Evolutionary conservation across 1,140 invertebrate genomes (phyloP).

Genomic region (Saccostrea cuccullata): DNA sequence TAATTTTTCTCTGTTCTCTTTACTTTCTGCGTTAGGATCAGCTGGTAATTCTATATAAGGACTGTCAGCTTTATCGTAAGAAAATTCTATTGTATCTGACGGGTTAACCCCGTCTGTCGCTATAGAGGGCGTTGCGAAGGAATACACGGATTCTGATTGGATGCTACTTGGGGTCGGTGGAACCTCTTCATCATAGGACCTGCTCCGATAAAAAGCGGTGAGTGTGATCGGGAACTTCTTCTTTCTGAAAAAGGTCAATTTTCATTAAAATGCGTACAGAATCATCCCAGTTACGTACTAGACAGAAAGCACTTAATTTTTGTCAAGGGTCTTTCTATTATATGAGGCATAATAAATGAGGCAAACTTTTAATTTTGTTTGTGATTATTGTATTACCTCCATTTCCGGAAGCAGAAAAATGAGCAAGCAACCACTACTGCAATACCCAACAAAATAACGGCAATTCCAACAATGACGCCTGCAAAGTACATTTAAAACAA

Average conservation of each 20-base stretch:
- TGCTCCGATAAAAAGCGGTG: neutral
- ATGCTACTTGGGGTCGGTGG: neutral
- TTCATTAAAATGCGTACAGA: too few relatives aligned
- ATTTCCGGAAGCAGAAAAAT: constrained; percentile 20
- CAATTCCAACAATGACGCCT: neutral
- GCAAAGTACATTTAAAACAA: neutral
- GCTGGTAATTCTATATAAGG: neutral
- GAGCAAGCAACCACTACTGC: neutral
- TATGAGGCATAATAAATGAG: too few relatives aligned
- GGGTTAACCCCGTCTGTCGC: neutral
- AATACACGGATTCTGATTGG: neutral
- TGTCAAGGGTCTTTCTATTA: too few relatives aligned
- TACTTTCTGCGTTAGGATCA: neutral
- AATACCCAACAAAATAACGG: neutral
- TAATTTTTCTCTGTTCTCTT: neutral
- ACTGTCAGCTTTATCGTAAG: neutral
- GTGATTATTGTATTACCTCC: neutral
- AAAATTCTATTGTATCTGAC: neutral
- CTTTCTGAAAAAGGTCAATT: neutral
- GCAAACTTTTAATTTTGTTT: too few relatives aligned
- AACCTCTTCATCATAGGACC: neutral
- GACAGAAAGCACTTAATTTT: too few relatives aligned
- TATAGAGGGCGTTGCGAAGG: neutral
- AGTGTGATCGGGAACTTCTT: neutral
- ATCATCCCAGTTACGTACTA: too few relatives aligned